These are phyloP conservation scores for Cartodere bifasciata DNA, from an alignment of 2,888 invertebrate species.

Conservation along the genomic window DNA sequence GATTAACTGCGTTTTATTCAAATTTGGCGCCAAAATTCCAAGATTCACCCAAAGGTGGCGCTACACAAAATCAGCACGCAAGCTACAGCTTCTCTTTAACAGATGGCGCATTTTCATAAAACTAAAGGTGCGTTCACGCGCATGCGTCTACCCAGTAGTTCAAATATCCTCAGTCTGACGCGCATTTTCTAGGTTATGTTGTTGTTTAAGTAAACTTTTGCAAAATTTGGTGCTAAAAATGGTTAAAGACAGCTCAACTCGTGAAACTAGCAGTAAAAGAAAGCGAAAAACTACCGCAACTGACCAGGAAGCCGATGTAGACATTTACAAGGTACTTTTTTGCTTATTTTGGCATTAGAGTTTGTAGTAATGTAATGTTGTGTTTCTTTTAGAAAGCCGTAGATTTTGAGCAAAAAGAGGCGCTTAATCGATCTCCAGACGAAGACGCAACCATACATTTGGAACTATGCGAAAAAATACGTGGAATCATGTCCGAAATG, in stretches of 20 bases:
- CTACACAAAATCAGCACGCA: too few species aligned
- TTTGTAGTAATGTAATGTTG: too few species aligned
- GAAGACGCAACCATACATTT: conserved; percentile 55
- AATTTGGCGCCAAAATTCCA: too few species aligned
- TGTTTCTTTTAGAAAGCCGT: conserved; percentile 53
- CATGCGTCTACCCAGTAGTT: too few species aligned
- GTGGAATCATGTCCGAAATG: conserved; percentile 55
- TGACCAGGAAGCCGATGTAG: conserved; percentile 37
- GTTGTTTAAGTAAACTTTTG: too few species aligned
- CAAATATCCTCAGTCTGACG: too few species aligned
- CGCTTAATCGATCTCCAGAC: conserved; percentile 48
- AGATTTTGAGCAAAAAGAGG: conserved; percentile 63
- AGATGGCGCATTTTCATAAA: too few species aligned
- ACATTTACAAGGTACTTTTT: conserved; percentile 46
- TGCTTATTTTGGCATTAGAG: conserved; percentile 4
- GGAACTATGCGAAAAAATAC: conserved; percentile 56
- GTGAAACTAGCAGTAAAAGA: conserved; percentile 40
- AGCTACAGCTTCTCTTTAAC: too few species aligned
- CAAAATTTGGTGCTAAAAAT: conserved; percentile 25
- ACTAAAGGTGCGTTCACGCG: too few species aligned
- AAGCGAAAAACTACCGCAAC: conserved; percentile 40
- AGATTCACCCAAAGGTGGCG: too few species aligned
- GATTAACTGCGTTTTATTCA: too few species aligned
- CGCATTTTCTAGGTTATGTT: too few species aligned
- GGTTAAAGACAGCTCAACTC: conserved; percentile 33